Base-by-base conservation (phyloP, 2,797 vertebrate species). In the Hemibagrus guttatus region DNA sequence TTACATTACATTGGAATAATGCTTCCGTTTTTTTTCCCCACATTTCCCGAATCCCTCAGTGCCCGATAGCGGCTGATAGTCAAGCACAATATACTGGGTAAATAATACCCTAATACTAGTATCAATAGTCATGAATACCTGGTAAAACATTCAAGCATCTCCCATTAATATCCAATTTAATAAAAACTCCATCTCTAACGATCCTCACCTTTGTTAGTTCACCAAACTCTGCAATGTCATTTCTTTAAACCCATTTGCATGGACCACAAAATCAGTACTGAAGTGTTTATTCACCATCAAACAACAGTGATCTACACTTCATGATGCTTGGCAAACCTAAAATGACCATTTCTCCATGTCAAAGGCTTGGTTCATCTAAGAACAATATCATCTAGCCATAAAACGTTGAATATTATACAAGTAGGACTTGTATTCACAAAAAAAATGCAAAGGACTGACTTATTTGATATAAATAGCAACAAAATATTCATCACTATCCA, bases 191-290 rank as follows among this genome's bases (percentile, higher is more conserved):
- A 71, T 61, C 75, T 84, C 17, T 81, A 46, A 87, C 58, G 81
- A 84, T 81, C 68, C 58, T 26, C 49, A 39, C 42, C 63, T 14
- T 39, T 71, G 64, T 63, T 54, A 74, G 23, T 35, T 74, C 64
- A 52, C 19, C 75, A 81, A 16, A 83, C 59, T 7, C 13, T 16
- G 75, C 68, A 23, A 63, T 68, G 84, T 84, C 63, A 28, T 81
- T 81, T 46, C 66, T 64, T 81, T 81, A 58, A 81, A 81, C 21
- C 39, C 54, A 71, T 74, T 81, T 49, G 46, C 17, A 1, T 78
- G 17, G 59, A 84, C 83, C 76, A 26, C 83, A 85, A 88, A 85
- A 85, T 88, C 78, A 85, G 85, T 88, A 87, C 52, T 49, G 35
- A 87, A 79, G 64, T 16, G 56, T 31, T 63, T 76, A 17, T 78